Conservation (phyloP, 2,888 invertebrate species). For the Sphinx pinastri region DNA sequence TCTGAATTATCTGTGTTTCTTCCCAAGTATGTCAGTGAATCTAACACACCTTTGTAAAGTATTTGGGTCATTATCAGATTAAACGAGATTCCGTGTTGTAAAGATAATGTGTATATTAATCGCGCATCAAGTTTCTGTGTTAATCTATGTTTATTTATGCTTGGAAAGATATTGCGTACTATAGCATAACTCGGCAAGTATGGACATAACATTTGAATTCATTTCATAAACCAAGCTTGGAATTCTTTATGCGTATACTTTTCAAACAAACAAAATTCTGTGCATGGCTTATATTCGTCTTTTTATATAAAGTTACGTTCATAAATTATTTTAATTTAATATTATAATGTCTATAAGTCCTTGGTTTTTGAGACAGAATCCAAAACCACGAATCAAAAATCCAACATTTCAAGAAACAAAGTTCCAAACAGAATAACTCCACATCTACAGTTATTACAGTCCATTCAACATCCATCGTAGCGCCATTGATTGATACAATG, state of each 20-base stretch:
- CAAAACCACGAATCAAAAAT: not conserved
- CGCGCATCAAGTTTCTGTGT: not conserved
- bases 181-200: not conserved
- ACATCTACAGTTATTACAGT: not conserved
- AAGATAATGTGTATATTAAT: conserved; percentile 17
- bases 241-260: no score
- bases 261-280: no score
- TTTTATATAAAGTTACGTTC: no score
- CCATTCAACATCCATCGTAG: not conserved
- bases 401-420: not conserved
- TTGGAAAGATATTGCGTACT: conserved; percentile 2
- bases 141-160: conserved; percentile 1
- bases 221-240: not conserved
- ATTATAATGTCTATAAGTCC: no score
- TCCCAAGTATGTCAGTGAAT: not conserved
- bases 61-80: conserved; percentile 15
- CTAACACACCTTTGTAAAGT: conserved; percentile 5
- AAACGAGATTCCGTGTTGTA: conserved; percentile 11
- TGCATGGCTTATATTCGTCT: no score
- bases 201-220: not conserved
- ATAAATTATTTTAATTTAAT: no score
- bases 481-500: conserved; percentile 12
- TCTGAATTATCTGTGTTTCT: not conserved
- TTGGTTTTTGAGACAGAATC: no score
- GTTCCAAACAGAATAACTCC: not conserved